Base-by-base conservation (phyloP, 1,140 invertebrate genomes). In the Bombus ignitus region DNA sequence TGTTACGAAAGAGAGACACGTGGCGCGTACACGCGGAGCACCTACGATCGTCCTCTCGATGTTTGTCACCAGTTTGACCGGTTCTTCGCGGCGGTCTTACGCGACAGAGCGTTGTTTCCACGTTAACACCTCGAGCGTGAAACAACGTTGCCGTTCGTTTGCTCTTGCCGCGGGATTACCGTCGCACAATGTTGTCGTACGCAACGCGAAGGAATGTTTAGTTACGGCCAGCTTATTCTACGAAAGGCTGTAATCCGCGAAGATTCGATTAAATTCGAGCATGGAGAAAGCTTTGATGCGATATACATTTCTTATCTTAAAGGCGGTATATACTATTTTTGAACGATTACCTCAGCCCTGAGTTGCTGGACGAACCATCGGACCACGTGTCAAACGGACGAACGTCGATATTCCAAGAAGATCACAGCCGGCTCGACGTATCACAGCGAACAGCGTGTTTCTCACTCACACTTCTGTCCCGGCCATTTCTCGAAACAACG, bases 401-500 rank as follows among this genome's bases (percentile, higher is more conserved):
- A 35, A n/a, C 42, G 32, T 57, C 35, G 3, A 37, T 42, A 62
- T 53, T 42, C 71, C 70, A 47, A 18, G 70, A 35, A 12, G 78
- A 74, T 57, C 77, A 39, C 77, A 47, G n/a, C 28, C 22, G 22
- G 28, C 28, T 4, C 42, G 42, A 39, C 53, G 53, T 77, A 70
- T 62, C 75, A 85, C 83, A 32, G 71, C 35, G 25, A 47, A 53
- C 83, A 37, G 42, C 59, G 42, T n/a, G 44, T 4, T 53, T 68
- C 79, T 68, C 84, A 74, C 79, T 81, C 84, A 85, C 84, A 85
- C 84, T 75, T 81, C 79, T 6, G 44, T 75, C 59, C 70, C 79
- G 57, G 78, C 78, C 84, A 81, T 80, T 65, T 25, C 75, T 18
- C 22, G 12, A 62, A 62, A n/a, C 5, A 37, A 65, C 68, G 13